A percentile compares a stretch with the other conserved stretches of the same genome.
phyloP scores from a whole-genome alignment of 2,113 vertebrate genomes.

The Carollia perspicillata region DNA sequence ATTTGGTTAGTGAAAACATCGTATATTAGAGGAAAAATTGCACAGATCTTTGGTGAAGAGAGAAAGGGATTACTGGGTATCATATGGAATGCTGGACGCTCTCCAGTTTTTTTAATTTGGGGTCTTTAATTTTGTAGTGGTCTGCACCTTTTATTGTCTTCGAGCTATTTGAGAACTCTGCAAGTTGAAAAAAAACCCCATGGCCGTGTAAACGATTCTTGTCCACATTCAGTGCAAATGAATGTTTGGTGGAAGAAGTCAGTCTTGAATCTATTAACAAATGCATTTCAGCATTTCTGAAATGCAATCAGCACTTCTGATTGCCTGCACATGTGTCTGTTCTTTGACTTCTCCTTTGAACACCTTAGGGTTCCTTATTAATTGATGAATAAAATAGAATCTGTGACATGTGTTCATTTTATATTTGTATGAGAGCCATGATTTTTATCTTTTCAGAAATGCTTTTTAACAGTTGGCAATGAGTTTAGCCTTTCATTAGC shows the following conservation, averaged over 20 bases:
- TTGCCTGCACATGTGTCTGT: background rate
- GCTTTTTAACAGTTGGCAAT: background rate
- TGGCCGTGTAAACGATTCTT: background rate
- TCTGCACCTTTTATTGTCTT: background rate
- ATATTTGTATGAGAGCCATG: background rate
- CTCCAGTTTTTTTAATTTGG: background rate
- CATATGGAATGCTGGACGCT: background rate
- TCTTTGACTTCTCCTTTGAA: slow-evolving; percentile 38
- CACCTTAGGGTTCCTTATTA: background rate
- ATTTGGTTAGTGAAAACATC: background rate
- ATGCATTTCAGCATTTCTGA: background rate
- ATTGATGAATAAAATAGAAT: background rate
- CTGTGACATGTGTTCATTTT: slow-evolving; percentile 1
- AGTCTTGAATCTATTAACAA: background rate
- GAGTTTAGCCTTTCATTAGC: slow-evolving; percentile 19
- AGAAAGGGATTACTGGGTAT: background rate
- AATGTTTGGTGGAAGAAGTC: background rate
- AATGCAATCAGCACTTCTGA: background rate
- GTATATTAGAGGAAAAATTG: background rate
- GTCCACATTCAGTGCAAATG: background rate
- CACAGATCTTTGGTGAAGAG: background rate
- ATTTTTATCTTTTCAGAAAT: slow-evolving; percentile 25
- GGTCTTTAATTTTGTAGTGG: background rate
- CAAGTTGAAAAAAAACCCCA: background rate
- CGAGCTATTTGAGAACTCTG: background rate